Percentiles rank a stretch among this genome's conserved stretches.
Evolutionary conservation across 2,113 vertebrate species (phyloP).

Genomic region (Azemiops feae): DNA sequence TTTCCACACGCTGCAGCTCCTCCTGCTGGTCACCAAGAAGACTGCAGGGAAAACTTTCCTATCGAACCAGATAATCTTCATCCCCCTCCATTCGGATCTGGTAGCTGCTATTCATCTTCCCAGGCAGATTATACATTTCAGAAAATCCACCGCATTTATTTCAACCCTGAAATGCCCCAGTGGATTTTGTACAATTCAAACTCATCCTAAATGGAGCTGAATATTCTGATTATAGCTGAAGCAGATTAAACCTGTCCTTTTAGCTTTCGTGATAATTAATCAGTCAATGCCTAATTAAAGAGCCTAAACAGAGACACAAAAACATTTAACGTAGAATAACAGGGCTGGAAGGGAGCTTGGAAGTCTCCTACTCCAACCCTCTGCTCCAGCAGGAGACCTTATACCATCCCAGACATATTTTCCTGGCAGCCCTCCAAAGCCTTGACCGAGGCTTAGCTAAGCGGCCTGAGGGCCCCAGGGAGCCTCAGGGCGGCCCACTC

Average conservation of each 20-base stretch:
- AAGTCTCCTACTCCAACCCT: too few relatives aligned
- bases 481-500: neutral
- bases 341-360: too few relatives aligned
- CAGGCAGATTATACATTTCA: too few relatives aligned
- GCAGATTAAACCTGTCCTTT: neutral
- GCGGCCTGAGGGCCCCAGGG: neutral
- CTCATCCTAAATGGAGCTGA: neutral
- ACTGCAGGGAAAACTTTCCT: neutral
- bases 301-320: neutral
- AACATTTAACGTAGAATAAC: neutral
- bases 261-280: neutral
- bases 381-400: too few relatives aligned
- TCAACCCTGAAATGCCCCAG: neutral
- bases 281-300: neutral
- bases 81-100: too few relatives aligned
- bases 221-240: neutral
- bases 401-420: too few relatives aligned
- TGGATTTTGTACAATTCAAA: neutral
- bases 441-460: too few relatives aligned
- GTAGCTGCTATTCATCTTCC: neutral
- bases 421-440: too few relatives aligned
- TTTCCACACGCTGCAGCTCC: neutral
- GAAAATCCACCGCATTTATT: neutral
- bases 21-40: fast-evolving
- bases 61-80: fast-evolving